Evolutionary conservation across 1,140 invertebrate species (phyloP).

Genomic region (Camponotus vicinus): DNA sequence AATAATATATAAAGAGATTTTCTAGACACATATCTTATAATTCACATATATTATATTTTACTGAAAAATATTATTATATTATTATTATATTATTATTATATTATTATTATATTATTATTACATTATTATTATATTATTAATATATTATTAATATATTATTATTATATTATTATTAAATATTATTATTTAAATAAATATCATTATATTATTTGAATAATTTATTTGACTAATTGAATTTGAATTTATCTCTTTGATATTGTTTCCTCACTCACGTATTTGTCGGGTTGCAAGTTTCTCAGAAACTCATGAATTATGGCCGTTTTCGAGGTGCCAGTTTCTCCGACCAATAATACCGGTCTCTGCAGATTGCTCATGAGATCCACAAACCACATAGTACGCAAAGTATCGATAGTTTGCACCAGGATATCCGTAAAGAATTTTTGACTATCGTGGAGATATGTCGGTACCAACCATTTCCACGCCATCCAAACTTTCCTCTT

Average conservation of each 20-base stretch:
- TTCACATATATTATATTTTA: neutral
- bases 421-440: constrained; percentile 93
- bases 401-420: constrained; percentile 95
- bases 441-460: constrained; percentile 90
- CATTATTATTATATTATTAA: no score
- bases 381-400: constrained; percentile 92
- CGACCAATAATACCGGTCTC: constrained; percentile 93
- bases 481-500: constrained; percentile 92
- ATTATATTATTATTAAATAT: no score
- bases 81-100: no score
- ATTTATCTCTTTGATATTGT: neutral
- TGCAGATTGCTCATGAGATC: constrained; percentile 92
- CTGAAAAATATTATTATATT: neutral
- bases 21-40: neutral
- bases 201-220: constrained; percentile 26
- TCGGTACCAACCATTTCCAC: constrained; percentile 92
- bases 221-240: neutral
- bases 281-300: constrained; percentile 89
- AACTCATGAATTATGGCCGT: constrained; percentile 95
- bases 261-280: constrained; percentile 89
- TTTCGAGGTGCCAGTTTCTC: constrained; percentile 96
- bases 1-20: neutral
- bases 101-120: no score
- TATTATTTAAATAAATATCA: no score
- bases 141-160: no score